Conservation (phyloP, 2,888 invertebrate species). For the Melieria crassipennis region DNA sequence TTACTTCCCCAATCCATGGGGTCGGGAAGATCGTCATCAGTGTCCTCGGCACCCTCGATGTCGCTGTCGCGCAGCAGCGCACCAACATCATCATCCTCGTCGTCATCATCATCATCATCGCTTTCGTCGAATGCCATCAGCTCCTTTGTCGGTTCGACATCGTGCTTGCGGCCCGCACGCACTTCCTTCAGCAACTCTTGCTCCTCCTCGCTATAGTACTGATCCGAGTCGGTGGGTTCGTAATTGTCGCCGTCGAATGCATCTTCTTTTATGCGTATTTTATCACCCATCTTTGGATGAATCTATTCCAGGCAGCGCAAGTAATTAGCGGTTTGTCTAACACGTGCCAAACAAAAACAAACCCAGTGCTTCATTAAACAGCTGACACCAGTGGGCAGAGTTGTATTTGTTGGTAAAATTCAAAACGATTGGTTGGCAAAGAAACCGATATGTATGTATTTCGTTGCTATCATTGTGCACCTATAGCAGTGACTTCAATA, state of each 20-base stretch:
- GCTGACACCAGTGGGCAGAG: neutral
- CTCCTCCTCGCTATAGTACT: conserved; percentile 76
- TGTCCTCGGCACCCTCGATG: conserved; percentile 73
- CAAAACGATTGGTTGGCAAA: neutral
- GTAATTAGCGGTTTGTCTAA: neutral
- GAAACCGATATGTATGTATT: no score
- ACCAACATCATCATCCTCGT: conserved; percentile 65
- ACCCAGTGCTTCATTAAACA: neutral
- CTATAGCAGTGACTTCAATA: no score
- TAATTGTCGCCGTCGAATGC: conserved; percentile 67
- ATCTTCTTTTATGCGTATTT: conserved; percentile 48
- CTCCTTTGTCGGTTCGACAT: conserved; percentile 70
- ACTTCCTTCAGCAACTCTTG: conserved; percentile 72
- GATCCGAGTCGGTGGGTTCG: conserved; percentile 76
- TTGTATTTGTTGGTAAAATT: no score
- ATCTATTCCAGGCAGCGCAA: neutral
- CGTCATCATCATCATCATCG: conserved; percentile 65
- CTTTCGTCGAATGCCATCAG: conserved; percentile 70
- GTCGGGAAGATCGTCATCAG: conserved; percentile 77
- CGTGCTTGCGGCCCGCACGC: conserved; percentile 65
- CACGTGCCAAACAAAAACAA: conserved; percentile 1
- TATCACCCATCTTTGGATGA: conserved; percentile 48
- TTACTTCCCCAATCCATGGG: conserved; percentile 90
- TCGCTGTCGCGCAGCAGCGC: conserved; percentile 74
- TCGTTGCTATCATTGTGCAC: no score